phyloP scores from a whole-genome alignment of 2,113 vertebrate genomes.

The Phaethornis superciliosus region DNA sequence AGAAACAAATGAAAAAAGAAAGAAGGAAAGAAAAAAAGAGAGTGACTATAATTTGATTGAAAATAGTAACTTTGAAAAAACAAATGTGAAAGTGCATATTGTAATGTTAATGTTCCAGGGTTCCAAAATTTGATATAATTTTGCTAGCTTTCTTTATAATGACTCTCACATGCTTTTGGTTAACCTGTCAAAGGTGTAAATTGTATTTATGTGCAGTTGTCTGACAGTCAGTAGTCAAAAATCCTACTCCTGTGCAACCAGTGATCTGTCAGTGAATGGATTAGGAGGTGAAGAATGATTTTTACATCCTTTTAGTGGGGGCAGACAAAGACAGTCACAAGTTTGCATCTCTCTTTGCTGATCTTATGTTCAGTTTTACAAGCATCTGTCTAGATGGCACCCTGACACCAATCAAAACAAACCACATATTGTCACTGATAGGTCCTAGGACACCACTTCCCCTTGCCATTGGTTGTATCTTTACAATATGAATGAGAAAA shows the following conservation, averaged over 20 bases:
- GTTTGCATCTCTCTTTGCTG: background rate
- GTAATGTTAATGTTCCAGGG: background rate
- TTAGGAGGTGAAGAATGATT: background rate
- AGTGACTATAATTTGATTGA: background rate
- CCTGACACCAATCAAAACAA: background rate
- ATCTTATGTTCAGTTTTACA: background rate
- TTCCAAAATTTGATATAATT: background rate
- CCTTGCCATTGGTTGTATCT: background rate
- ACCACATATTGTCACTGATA: background rate
- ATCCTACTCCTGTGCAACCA: background rate
- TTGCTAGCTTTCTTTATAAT: background rate
- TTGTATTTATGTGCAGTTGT: background rate
- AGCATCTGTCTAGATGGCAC: background rate
- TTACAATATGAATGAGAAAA: background rate
- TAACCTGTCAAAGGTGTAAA: background rate
- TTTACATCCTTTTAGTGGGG: background rate
- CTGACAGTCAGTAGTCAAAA: background rate
- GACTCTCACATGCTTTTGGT: background rate
- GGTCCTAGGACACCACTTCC: background rate
- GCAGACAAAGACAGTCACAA: background rate
- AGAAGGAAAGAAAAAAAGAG: no score
- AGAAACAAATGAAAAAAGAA: background rate
- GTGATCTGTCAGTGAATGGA: background rate
- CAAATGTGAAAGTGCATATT: background rate
- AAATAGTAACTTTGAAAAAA: background rate